These are phyloP conservation scores for Lucinisca nassula DNA, from an alignment of 2,888 invertebrate genomes.

Conservation along the genomic window DNA sequence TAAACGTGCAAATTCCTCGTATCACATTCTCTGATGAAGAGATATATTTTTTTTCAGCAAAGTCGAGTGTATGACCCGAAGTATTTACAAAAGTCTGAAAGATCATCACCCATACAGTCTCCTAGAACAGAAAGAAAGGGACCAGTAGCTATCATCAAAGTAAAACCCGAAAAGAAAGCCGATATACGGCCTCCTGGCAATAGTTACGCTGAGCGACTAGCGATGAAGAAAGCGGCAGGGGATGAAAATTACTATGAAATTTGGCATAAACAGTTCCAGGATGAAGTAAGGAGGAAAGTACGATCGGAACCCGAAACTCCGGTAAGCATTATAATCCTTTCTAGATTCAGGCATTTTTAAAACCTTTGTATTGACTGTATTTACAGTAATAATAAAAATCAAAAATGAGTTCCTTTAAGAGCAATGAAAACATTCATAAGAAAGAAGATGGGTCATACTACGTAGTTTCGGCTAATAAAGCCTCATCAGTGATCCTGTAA, in stretches of 20 bases:
- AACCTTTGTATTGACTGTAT: too few relatives aligned
- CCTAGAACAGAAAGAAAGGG: slow-evolving; percentile 48
- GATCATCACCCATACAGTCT: slow-evolving; percentile 7
- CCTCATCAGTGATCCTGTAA: too few relatives aligned
- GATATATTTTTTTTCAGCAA: slow-evolving; percentile 62
- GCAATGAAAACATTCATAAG: too few relatives aligned
- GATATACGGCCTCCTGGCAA: not conserved
- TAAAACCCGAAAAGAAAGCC: slow-evolving; percentile 27
- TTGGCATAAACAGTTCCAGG: not conserved
- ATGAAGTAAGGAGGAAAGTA: not conserved
- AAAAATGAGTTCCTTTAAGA: too few relatives aligned
- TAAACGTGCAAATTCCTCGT: too few relatives aligned
- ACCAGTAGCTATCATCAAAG: slow-evolving; percentile 59
- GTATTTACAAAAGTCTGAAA: slow-evolving; percentile 43
- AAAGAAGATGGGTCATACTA: too few relatives aligned
- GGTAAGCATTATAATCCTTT: not conserved
- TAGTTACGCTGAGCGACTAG: not conserved
- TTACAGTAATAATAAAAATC: too few relatives aligned
- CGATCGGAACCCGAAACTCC: not conserved
- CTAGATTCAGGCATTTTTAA: too few relatives aligned
- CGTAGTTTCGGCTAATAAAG: too few relatives aligned
- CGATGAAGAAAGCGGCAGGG: not conserved
- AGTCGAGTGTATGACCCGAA: slow-evolving; percentile 56
- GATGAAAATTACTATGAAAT: not conserved
- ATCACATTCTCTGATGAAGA: too few relatives aligned